phyloP scores from a whole-genome alignment of 2,113 vertebrate genomes.

The Gorsachius goisagi region DNA sequence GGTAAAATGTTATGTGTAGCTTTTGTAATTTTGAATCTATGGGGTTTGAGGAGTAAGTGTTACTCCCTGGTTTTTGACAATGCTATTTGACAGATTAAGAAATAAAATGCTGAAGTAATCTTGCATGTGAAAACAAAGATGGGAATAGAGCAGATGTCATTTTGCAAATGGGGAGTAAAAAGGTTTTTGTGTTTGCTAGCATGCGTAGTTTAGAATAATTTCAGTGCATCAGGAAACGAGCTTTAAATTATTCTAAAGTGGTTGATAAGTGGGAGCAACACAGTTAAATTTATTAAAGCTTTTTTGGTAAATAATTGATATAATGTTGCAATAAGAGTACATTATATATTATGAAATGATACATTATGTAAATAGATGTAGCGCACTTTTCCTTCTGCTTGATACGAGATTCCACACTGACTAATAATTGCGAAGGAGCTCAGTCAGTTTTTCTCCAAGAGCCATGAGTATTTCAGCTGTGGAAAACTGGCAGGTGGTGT shows the following conservation, averaged over 20 bases:
- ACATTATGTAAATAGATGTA: slow-evolving; percentile 35
- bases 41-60: background rate
- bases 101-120: slow-evolving; percentile 66
- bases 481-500: background rate
- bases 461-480: background rate
- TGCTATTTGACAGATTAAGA: slow-evolving; percentile 56
- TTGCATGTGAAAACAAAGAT: slow-evolving; percentile 64
- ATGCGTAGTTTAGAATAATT: slow-evolving; percentile 61
- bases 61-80: slow-evolving; percentile 21
- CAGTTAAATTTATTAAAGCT: slow-evolving; percentile 63
- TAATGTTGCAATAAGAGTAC: slow-evolving; percentile 8
- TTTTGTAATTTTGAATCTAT: slow-evolving; percentile 34
- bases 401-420: background rate
- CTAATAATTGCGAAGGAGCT: slow-evolving; percentile 10
- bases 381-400: slow-evolving; percentile 7
- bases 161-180: slow-evolving; percentile 61
- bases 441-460: background rate
- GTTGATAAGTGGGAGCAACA: slow-evolving; percentile 48
- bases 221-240: slow-evolving; percentile 50
- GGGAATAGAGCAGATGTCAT: slow-evolving; percentile 66
- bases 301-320: slow-evolving; percentile 61
- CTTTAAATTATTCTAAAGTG: slow-evolving; percentile 65
- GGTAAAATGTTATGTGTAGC: background rate
- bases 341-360: slow-evolving; percentile 28
- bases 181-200: slow-evolving; percentile 52